Evolutionary conservation across 1,140 invertebrate genomes (phyloP), one percentile per base, ranked within the genome.

Genomic region (Diorhabda carinulata): DNA sequence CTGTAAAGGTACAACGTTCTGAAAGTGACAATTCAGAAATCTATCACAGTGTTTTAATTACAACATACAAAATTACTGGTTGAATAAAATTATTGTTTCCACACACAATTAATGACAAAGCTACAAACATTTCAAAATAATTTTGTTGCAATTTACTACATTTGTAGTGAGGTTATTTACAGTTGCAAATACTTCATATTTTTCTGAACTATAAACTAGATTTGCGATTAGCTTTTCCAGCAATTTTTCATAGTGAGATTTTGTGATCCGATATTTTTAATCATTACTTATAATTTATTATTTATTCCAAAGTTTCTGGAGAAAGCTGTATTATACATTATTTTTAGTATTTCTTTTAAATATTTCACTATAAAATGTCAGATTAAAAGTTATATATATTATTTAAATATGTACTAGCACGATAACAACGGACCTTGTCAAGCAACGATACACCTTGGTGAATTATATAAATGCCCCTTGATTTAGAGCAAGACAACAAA

Each of bases 41-140:
- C 66, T 74, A 74, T 74, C 74, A 76, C 74, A 76, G 73, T 70
- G 70, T 66, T 70, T 71, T 67, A 67, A 73, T 52, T 52, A 52
- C 47, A 52, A 52, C 47, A 52, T 52, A 52, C 42, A 60, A 25
- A 60, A 7, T 6, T 10, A 7, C 6, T 60, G 6, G 2, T 60
- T 42, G 3, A 40, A 42, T 9, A 60, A 9, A 52, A 52, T 52
- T 52, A 52, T 8, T 52, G n/a, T 52, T 52, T 52, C n/a, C 47
- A 52, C 47, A 52, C 47, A 52, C 6, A 52, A 52, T 52, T 52
- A 25, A 25, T 52, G 6, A 52, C n/a, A 3, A 6, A 52, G n/a
- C 47, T 52, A 2, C n/a, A 3, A 52, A 52, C 6, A 52, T 6
- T 60, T 8, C 2, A 7, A 41, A 6, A 2, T n/a, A 60, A 3